Evolutionary conservation across 1,140 invertebrate species (phyloP), one percentile per base, ranked within the genome.

Genomic region (Pseudomyrmex concolor): DNA sequence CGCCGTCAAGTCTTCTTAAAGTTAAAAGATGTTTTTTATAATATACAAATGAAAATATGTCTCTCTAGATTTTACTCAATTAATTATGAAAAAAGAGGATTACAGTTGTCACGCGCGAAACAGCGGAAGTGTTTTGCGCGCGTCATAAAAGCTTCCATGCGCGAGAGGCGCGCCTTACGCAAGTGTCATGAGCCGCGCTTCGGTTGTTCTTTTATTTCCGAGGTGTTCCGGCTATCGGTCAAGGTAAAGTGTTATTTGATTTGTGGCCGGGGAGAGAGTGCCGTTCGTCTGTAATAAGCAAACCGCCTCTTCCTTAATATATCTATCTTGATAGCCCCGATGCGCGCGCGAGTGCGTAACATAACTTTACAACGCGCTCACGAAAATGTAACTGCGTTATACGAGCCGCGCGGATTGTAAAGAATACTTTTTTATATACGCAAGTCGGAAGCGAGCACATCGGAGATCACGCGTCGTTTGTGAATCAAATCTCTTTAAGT

Each of bases 281-380:
- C 77, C 68, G 63, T 83, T 80, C 55, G 80, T 63, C 80, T 84
- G 89, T 86, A 90, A 90, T 84, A 85, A 90, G 81, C 82, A 67
- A 73, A 82, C 84, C 86, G 84, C 86, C 89, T 87, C 89, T 90
- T 90, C 86, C 81, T 90, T 84, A 86, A 90, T 88, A 89, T 88
- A 88, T 90, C 71, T 90, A 66, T 50, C 74, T 83, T 87, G 89
- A 90, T 88, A 84, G 85, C 59, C 90, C 83, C 22, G 78, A 86
- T 84, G 86, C 78, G 19, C 74, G 66, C 74, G 66, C 63, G 76
- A 70, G 70, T 51, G 55, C 72, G 74, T 63, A 74, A 77, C 88
- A 51, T 84, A 34, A 34, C 34, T 34, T 88, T 88, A 78, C 70
- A 85, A 70, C 72, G 51, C 78, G 72, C 67, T 62, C 67, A 60